Evolutionary conservation across 1,140 invertebrate species (phyloP), one percentile per base, ranked within the genome.

Genomic region (Lordiphosa collinella): DNA sequence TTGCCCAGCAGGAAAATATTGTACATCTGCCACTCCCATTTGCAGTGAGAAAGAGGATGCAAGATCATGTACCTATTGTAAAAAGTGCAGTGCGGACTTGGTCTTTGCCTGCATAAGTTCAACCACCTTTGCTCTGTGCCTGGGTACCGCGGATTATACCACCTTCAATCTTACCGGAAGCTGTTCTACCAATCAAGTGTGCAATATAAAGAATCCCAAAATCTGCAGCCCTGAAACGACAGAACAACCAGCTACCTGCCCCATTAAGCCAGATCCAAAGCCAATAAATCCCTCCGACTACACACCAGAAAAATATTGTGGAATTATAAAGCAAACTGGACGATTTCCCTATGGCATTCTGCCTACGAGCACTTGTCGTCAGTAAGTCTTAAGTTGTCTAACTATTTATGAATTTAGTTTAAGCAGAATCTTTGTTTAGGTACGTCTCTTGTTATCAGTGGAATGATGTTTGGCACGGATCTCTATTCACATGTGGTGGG

Each of bases 311-410:
- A 58, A 40, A 10, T 68, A 49, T 12, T 74, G 71, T 12, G 12
- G 31, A 9, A 3, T n/a, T 0, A 7, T 63, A 0, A 22, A 55
- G n/a, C 3, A 37, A 29, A 7, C 10, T 0, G 71, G 71, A 32
- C 47, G 50, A 11, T 74, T 54, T 74, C 71, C 71, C 6, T 64
- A 68, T 10, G 70, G 70, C 14, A 22, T 11, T 0, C 2, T 8
- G 11, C 13, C 49, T 4, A 6, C 31, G 5, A 74, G 52, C 16
- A 68, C 58, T 3, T 74, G 71, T 46, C 46, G 8, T 13, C 64
- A 68, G 71, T 74, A 6, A 68, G 64, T 59, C 4, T 1, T n/a
- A 6, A 5, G 0, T 9, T 22, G 4, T 3, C 4, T 22, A 4
- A 22, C 18, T 22, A 22, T 22, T 22, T 22, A 22, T 4, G 2